Conservation (phyloP, 2,797 vertebrate species). For the Pantherophis alleghaniensis region DNA sequence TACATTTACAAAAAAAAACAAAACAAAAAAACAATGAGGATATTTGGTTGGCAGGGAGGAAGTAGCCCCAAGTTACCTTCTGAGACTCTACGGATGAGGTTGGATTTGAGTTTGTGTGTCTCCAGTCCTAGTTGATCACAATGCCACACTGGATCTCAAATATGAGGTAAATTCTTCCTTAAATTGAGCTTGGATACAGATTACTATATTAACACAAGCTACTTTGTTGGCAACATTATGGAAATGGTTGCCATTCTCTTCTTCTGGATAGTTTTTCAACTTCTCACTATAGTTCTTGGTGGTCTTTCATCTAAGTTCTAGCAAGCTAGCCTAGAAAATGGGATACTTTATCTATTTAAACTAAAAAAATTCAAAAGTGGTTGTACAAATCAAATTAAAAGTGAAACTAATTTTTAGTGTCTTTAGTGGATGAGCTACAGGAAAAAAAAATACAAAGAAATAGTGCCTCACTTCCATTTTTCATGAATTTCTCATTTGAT, state of each 20-base stretch:
- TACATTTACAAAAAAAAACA: neutral
- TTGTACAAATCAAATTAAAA: neutral
- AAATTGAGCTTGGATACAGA: neutral
- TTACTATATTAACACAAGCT: neutral
- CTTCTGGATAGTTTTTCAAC: neutral
- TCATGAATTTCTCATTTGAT: conserved; percentile 49
- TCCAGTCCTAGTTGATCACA: neutral
- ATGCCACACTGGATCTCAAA: neutral
- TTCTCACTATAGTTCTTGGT: neutral
- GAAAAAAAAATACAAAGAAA: conserved; percentile 33
- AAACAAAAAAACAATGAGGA: neutral
- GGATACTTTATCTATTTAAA: neutral
- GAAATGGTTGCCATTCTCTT: neutral
- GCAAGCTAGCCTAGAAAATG: neutral
- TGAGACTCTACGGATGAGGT: neutral
- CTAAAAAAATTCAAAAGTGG: neutral
- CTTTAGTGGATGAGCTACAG: conserved; percentile 18
- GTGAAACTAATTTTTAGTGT: conserved; percentile 30
- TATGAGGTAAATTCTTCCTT: neutral
- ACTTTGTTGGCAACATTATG: neutral
- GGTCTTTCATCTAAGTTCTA: neutral
- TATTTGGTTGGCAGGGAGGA: neutral
- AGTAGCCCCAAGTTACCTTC: neutral
- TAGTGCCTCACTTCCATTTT: conserved; percentile 40
- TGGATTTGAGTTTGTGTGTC: neutral